Evolutionary conservation across 2,797 vertebrate genomes (phyloP), one percentile per base, ranked within the genome.

Genomic region (Poecilia velifera): DNA sequence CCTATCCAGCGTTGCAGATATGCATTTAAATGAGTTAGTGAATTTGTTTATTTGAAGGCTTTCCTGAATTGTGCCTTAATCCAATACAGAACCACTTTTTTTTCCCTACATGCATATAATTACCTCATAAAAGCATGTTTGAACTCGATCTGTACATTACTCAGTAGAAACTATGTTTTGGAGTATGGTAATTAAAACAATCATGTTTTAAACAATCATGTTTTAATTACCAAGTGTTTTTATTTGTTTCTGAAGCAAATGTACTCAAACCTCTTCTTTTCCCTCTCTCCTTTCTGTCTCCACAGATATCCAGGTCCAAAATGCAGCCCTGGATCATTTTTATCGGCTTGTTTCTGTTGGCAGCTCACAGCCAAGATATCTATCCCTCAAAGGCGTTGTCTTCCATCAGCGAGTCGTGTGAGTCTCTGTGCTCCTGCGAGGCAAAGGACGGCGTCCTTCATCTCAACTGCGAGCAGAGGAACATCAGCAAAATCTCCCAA

Each of bases 401-500:
- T 76, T 87, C 89, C 25, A 77, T 87, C 28, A 93, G 93, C 79
- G 96, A 96, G 88, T 97, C 97, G 72, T 99, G 98, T 90, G 95
- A 97, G 80, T 95, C 88, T 77, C 79, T 99, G 84, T 99, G 98
- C 87, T 95, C 91, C 22, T 99, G 98, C 81, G 98, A 98, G 89
- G 96, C 96, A 88, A 99, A 98, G 89, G 98, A 99, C 71, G 97
- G 97, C 53, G 90, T 94, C 72, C 92, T 98, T 84, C 90, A 97
- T 90, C 95, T 99, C 80, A 99, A 97, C 90, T 99, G 98, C 28
- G 98, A 99, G 90, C 94, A 97, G 91, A 97, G 96, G 86, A 97
- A 96, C 86, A 97, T 99, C 91, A 97, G 96, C 91, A 95, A 91
- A 88, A 94, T 99, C 93, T 96, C 97, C 72, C 96, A 99, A 94